A percentile compares a stretch with the other conserved stretches of the same genome.
These are phyloP conservation scores for Coregonus ussuriensis DNA, from an alignment of 2,797 vertebrate genomes.

Conservation along the genomic window DNA sequence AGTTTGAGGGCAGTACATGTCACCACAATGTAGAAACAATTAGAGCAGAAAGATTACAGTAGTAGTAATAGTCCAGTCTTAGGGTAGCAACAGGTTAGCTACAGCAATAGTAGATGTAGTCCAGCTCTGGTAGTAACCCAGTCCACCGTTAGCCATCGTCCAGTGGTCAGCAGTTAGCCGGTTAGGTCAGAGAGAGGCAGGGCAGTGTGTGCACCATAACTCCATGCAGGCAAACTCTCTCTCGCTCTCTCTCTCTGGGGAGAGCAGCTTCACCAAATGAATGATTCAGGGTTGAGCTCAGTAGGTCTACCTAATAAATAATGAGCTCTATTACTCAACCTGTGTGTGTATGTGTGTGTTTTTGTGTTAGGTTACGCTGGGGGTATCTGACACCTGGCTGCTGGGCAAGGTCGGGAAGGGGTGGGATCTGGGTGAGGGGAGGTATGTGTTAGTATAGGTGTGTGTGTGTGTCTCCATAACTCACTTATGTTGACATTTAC, in stretches of 20 bases:
- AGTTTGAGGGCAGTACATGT: too few relatives aligned
- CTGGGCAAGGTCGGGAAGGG: constrained; percentile 38
- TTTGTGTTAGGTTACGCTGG: constrained; percentile 70
- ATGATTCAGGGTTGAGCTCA: constrained; percentile 90
- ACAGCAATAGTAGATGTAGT: constrained; percentile 10
- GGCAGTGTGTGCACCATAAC: constrained; percentile 50
- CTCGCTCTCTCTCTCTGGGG: constrained; percentile 45
- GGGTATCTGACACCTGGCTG: constrained; percentile 71
- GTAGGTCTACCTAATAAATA: constrained; percentile 89
- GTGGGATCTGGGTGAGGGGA: constrained; percentile 48
- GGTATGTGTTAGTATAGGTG: constrained; percentile 21
- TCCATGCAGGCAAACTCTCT: constrained; percentile 50
- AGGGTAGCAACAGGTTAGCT: background rate
- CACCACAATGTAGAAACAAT: background rate
- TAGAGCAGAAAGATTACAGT: background rate
- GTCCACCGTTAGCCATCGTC: constrained; percentile 39
- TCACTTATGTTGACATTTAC: constrained; percentile 2
- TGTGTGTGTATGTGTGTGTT: constrained; percentile 32
- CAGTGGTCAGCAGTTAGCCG: constrained; percentile 36
- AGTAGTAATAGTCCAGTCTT: background rate
- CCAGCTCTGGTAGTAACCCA: background rate
- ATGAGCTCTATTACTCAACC: constrained; percentile 92
- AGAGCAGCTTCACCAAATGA: constrained; percentile 86
- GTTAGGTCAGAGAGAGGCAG: constrained; percentile 13
- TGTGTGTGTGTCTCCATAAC: constrained; percentile 19